Base-by-base conservation (phyloP, 2,888 invertebrate genomes). In the Coelinius sp. region DNA sequence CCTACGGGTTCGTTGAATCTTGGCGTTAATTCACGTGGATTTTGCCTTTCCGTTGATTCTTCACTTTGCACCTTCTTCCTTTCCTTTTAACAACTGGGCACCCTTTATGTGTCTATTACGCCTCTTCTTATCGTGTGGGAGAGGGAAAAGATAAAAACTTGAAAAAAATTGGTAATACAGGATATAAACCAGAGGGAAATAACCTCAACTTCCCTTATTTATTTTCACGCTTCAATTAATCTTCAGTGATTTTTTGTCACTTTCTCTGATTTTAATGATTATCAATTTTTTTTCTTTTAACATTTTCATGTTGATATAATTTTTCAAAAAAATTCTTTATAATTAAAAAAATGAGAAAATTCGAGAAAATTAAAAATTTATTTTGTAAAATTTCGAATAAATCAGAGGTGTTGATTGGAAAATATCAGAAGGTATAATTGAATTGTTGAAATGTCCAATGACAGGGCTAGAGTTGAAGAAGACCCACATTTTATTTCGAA, bases 1-100 rank as follows among this genome's bases (percentile, higher is more conserved):
- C 27, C 53, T 53, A 53, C 53, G 53, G 24, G 53, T 27, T 53
- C 52, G 52, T 12, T 53, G 53, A 41, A 53, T 53, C 25, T 25
- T 14, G 8, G 53, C 25, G 53, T 53, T 53, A 53, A 53, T 53
- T 53, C 53, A 52, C 8, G 52, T 17, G 22, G 20, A 10, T 35
- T 27, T 24, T 7, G 6, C 24, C 53, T 53, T 25, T 53, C 27
- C 53, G 53, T 27, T 53, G 24, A 53, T 53, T 53, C 53, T 24
- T 52, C 20, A 12, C 24, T 22, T 52, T 22, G 20, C 24, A 12
- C 17, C 8, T 24, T 22, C 41, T 1, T 25, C 25, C 22, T 8
- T 22, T 24, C 22, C 14, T 10, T 25, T n/a, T 8, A 24, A 22
- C 52, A 20, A 52, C 52, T 22, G 52, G 52, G 52, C 25, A 53